Evolutionary conservation across 1,140 invertebrate species (phyloP), one percentile per base, ranked within the genome.

Genomic region (Drosophila teissieri): DNA sequence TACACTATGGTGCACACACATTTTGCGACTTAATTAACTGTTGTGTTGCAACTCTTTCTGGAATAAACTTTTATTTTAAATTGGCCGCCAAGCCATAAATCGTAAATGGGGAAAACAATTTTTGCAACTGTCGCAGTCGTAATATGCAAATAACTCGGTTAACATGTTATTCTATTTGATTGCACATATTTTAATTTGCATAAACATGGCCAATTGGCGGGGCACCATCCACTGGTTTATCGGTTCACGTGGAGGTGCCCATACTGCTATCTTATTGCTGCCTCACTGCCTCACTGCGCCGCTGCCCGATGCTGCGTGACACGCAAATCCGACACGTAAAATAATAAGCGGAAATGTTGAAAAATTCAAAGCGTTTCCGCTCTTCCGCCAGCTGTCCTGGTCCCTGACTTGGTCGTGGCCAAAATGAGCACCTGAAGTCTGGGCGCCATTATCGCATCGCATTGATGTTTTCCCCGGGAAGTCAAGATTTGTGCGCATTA

Each of bases 261-360:
- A 24, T 36, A 40, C 45, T 12, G 31, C 19, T 56, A 69, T 46
- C 49, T 42, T 8, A 8, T 11, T 52, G 44, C 27, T 57, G 37
- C 49, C 31, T 42, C 39, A 48, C 27, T 57, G 37, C 49, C 31
- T 42, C 39, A 24, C 3, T 84, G 61, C 69, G 52, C 34, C 79
- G 60, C 31, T 61, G 70, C 58, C 51, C 40, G 55, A 42, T 44
- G 58, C 72, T 76, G 73, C 84, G 85, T 84, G 84, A 75, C 84
- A 89, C 80, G 77, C 68, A 80, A 83, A 78, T 68, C 65, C 62
- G 84, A 89, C 84, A 89, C 84, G 84, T 89, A 89, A 77, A 89
- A 89, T 89, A 89, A 89, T 89, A 89, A 89, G 84, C 84, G 84
- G 80, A 89, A 89, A 89, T 89, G 85, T 89, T 89, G 85, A 89